Conservation (phyloP, 2,113 vertebrate genomes). For the Sitta europaea region DNA sequence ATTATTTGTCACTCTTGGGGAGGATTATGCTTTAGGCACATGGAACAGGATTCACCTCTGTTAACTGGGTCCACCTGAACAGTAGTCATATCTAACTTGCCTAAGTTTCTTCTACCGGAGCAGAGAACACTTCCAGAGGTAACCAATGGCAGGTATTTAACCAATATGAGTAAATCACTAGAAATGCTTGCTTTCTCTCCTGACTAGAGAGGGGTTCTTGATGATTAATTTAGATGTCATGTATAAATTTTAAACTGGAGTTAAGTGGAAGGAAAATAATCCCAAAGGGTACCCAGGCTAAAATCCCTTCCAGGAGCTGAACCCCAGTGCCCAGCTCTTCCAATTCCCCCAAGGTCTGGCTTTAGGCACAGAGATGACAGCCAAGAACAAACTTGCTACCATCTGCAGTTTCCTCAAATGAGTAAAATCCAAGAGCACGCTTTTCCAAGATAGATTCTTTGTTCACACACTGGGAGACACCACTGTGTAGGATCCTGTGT, state of each 20-base stretch:
- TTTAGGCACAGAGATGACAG: neutral
- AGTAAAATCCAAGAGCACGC: neutral
- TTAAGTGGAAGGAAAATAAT: neutral
- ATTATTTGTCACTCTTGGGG: neutral
- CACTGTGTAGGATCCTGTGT: neutral
- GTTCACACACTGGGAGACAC: neutral
- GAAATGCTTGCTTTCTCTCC: neutral
- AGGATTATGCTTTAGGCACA: neutral
- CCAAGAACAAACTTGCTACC: neutral
- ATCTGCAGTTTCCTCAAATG: neutral
- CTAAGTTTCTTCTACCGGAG: neutral
- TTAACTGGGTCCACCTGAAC: neutral
- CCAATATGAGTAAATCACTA: neutral
- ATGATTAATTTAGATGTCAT: neutral
- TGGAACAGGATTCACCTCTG: neutral
- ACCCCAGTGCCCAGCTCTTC: neutral
- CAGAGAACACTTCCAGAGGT: neutral
- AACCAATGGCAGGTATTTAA: neutral
- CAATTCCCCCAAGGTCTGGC: neutral
- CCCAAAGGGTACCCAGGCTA: neutral
- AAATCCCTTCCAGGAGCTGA: neutral
- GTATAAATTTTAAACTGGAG: neutral
- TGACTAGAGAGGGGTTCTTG: neutral
- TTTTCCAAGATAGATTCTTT: neutral
- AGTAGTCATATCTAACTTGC: neutral